A percentile compares a stretch with the other conserved stretches of the same genome.
Conservation (phyloP, 2,113 vertebrate genomes). For the Bos javanicus region DNA sequence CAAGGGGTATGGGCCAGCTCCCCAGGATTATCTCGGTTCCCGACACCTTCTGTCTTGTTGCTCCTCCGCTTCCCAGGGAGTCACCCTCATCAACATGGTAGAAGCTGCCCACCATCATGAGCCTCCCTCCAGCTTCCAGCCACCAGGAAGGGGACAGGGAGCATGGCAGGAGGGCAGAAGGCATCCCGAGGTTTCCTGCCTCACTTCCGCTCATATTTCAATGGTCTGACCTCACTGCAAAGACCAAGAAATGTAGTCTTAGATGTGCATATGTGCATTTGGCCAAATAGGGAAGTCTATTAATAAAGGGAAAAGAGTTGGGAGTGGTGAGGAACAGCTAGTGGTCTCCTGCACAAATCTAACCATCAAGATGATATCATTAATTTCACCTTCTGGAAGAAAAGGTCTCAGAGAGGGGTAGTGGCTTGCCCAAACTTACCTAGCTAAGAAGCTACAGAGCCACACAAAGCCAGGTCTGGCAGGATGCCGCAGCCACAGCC, state of each 20-base stretch:
- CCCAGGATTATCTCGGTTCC: neutral
- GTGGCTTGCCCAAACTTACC: neutral
- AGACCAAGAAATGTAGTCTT: neutral
- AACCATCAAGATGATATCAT: neutral
- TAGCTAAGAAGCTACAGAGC: neutral
- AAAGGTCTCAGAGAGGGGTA: neutral
- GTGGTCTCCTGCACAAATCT: neutral
- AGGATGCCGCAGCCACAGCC: neutral
- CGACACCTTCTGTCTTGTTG: neutral
- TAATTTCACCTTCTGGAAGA: neutral
- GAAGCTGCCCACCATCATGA: neutral
- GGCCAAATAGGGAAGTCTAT: neutral
- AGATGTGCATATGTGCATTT: rapidly evolving
- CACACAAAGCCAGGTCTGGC: neutral
- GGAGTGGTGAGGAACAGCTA: neutral
- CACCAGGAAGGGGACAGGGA: neutral
- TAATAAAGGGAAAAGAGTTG: neutral
- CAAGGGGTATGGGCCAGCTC: too few relatives aligned
- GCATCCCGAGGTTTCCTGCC: neutral
- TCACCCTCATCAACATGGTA: neutral
- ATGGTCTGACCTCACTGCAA: neutral
- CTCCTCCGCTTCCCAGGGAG: neutral
- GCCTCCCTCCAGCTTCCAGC: neutral
- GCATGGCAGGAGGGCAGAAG: rapidly evolving
- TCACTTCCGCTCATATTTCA: neutral